Evolutionary conservation across 2,888 invertebrate genomes (phyloP).

Genomic region (Agrotis clavis): DNA sequence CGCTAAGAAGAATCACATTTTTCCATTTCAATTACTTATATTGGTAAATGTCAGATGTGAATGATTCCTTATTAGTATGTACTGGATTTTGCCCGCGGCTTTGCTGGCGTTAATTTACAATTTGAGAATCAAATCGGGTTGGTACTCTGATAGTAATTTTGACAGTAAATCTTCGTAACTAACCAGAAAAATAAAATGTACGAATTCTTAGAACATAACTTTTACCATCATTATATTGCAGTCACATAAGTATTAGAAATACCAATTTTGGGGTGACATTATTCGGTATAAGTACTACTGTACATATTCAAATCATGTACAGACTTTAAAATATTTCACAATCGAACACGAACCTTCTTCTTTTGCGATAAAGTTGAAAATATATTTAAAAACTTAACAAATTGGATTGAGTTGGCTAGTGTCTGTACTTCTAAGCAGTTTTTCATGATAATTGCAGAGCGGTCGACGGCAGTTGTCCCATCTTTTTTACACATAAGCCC

Average conservation of each 20-base stretch:
- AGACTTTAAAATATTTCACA: too few species aligned
- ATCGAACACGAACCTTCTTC: too few species aligned
- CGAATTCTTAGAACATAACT: background rate
- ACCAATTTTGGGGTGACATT: background rate
- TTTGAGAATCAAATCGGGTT: too few species aligned
- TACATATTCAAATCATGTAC: too few species aligned
- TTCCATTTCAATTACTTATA: background rate
- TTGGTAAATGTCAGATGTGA: background rate
- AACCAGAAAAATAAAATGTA: slow-evolving; percentile 4
- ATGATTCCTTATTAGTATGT: background rate
- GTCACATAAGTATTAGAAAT: background rate
- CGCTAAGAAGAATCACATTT: slow-evolving; percentile 12
- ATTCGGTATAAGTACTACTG: background rate
- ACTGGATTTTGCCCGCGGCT: too few species aligned
- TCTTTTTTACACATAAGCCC: background rate
- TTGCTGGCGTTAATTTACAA: too few species aligned
- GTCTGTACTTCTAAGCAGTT: background rate
- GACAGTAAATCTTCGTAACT: too few species aligned
- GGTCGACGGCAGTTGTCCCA: background rate
- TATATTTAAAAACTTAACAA: too few species aligned
- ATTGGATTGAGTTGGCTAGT: too few species aligned
- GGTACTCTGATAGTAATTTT: too few species aligned
- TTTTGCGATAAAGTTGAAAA: too few species aligned
- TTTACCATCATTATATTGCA: too few species aligned
- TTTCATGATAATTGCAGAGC: slow-evolving; percentile 4